Evolutionary conservation across 1,140 invertebrate genomes (phyloP), one percentile per base, ranked within the genome.

Genomic region (Bombus terrestris): DNA sequence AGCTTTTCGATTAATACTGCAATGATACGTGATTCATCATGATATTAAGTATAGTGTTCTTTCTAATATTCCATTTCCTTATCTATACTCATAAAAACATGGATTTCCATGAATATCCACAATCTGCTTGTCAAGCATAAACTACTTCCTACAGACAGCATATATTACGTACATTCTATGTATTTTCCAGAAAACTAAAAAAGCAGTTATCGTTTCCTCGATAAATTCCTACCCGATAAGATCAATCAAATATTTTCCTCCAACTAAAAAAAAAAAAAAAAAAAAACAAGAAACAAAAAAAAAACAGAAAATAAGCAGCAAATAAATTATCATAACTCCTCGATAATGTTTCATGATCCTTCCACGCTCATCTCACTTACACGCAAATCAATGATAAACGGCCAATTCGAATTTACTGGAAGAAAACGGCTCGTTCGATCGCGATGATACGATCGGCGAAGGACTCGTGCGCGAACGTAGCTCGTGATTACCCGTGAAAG

Each of bases 401-500:
- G 5, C 32, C 41, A 25, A 37, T 32, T 35, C 12, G n/a, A 47
- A 15, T 47, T 47, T 35, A 79, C 53, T 68, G 6, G 53, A 41
- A 64, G 32, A 47, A 43, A 64, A n/a, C 59, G 22, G 8, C 1
- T 10, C 3, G 22, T 22, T 72, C 43, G 37, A 85, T 85, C 68
- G 53, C 57, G 77, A 85, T 85, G 69, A 53, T 75, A 75, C 4
- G 59, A 62, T 32, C 66, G 25, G 2, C 25, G 25, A 13, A 25
- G 47, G 32, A 37, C 62, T 57, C 12, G 22, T 18, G 5, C 32
- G 15, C 12, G 37, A 39, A 9, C 66, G 39, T 53, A 39, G 41
- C 39, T 68, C 1, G 4, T 32, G 83, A 80, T 85, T 80, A 85
- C 41, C 77, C 83, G 53, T 72, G 77, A 85, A 79, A 85, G 72